Evolutionary conservation across 2,888 invertebrate species (phyloP).

Genomic region (Sminthurinus aureus): DNA sequence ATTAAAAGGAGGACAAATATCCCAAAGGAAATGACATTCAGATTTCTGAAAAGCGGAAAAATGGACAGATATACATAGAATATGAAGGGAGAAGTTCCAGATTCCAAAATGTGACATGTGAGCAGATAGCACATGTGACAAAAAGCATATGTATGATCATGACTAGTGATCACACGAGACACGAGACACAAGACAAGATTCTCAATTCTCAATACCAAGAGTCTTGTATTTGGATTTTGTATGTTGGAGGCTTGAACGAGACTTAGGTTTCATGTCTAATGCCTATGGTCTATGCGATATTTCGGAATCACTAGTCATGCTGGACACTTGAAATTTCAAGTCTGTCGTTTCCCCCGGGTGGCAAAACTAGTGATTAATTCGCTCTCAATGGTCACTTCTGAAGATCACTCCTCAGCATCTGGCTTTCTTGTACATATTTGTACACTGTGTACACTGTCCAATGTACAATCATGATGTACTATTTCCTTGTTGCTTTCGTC

Average conservation of each 20-base stretch:
- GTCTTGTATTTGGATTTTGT: too few relatives aligned
- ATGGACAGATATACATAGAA: neutral
- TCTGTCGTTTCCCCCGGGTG: constrained; percentile 28
- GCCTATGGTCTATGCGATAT: too few relatives aligned
- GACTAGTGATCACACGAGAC: neutral
- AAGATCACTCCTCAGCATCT: neutral
- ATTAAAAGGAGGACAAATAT: too few relatives aligned
- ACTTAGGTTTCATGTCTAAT: too few relatives aligned
- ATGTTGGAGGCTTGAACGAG: too few relatives aligned
- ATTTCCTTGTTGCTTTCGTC: neutral
- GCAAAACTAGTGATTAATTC: constrained; percentile 35
- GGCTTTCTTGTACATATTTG: neutral
- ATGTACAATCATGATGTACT: neutral
- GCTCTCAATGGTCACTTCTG: constrained; percentile 31
- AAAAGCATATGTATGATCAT: constrained; percentile 31
- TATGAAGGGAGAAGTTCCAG: constrained; percentile 22
- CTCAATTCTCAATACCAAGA: neutral
- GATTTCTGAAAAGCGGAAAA: neutral
- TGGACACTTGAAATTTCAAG: constrained; percentile 1
- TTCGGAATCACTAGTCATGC: too few relatives aligned
- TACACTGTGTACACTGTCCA: too few relatives aligned
- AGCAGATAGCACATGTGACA: constrained; percentile 24
- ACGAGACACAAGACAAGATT: neutral
- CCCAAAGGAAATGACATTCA: neutral
- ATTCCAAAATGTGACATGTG: constrained; percentile 19